These are phyloP conservation scores for Tachystola acroxantha DNA, from an alignment of 2,888 invertebrate species.

Conservation along the genomic window DNA sequence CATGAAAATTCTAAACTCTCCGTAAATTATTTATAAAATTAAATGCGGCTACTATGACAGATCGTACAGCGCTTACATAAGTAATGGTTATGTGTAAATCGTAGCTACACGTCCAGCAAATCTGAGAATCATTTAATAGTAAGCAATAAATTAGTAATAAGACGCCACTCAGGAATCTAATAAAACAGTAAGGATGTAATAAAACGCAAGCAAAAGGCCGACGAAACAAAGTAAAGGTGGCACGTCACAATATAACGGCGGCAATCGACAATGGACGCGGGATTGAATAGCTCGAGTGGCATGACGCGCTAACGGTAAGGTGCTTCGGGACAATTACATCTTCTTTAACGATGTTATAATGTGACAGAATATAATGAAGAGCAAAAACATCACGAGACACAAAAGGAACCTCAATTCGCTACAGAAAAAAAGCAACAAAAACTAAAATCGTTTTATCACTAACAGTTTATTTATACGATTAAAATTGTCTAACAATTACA, in stretches of 20 bases:
- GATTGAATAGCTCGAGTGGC: slow-evolving; percentile 5
- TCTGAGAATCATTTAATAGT: too few species aligned
- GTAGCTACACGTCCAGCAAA: too few species aligned
- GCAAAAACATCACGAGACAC: slow-evolving; percentile 1
- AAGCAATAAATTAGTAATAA: background rate
- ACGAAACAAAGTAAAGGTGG: slow-evolving; percentile 7
- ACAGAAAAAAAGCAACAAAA: slow-evolving; percentile 4
- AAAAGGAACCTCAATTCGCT: slow-evolving; percentile 7
- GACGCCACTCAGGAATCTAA: background rate
- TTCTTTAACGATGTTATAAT: slow-evolving; percentile 5
- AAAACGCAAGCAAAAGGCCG: slow-evolving; percentile 1
- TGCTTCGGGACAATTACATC: slow-evolving; percentile 10
- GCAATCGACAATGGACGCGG: slow-evolving; percentile 4
- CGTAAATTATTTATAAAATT: too few species aligned
- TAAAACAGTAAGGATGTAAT: slow-evolving; percentile 1
- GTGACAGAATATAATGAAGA: slow-evolving; percentile 6
- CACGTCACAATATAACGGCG: slow-evolving; percentile 6
- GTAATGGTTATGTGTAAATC: too few species aligned
- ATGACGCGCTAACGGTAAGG: slow-evolving; percentile 8
- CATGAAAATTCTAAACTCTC: too few species aligned
- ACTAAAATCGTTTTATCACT: slow-evolving; percentile 7
- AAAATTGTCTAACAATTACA: too few species aligned
- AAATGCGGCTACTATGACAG: too few species aligned
- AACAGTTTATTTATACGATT: background rate
- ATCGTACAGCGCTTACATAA: too few species aligned